phyloP scores from a whole-genome alignment of 2,888 invertebrate genomes.

The Tachystola acroxantha region DNA sequence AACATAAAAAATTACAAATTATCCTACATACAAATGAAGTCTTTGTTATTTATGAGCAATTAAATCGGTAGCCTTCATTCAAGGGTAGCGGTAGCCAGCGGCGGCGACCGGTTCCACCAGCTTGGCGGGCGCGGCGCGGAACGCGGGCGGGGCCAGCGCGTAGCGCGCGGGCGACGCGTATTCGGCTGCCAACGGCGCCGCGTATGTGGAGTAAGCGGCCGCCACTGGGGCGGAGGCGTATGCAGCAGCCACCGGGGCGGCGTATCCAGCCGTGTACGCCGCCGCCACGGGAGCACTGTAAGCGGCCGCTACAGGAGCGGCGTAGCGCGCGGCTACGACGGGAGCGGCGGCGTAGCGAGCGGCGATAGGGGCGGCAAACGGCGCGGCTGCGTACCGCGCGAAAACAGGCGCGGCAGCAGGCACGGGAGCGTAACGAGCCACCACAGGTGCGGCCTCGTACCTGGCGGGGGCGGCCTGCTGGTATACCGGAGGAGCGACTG shows the following conservation, averaged over 20 bases:
- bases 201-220: background rate
- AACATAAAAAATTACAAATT: slow-evolving; percentile 18
- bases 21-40: slow-evolving; percentile 53
- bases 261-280: slow-evolving; percentile 8
- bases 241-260: slow-evolving; percentile 1
- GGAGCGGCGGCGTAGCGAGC: slow-evolving; percentile 33
- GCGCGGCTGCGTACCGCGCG: slow-evolving; percentile 18
- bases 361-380: slow-evolving; percentile 1
- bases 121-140: slow-evolving; percentile 2
- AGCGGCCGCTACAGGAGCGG: slow-evolving; percentile 20
- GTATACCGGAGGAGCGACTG: slow-evolving; percentile 21
- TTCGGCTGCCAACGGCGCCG: slow-evolving; percentile 18
- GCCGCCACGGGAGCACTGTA: slow-evolving; percentile 2
- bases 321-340: slow-evolving; percentile 8
- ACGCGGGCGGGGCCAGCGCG: slow-evolving; percentile 46
- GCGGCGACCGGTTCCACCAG: slow-evolving; percentile 69
- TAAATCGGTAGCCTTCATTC: slow-evolving; percentile 33
- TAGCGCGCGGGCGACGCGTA: slow-evolving; percentile 18
- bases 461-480: background rate
- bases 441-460: slow-evolving; percentile 5
- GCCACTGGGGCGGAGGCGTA: slow-evolving; percentile 19
- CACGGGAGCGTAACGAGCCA: slow-evolving; percentile 22
- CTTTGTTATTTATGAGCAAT: slow-evolving; percentile 47
- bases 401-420: slow-evolving; percentile 5
- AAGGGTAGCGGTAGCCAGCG: slow-evolving; percentile 64